These are phyloP conservation scores for Cephus cinctus DNA, from an alignment of 1,140 invertebrate species.

Conservation along the genomic window DNA sequence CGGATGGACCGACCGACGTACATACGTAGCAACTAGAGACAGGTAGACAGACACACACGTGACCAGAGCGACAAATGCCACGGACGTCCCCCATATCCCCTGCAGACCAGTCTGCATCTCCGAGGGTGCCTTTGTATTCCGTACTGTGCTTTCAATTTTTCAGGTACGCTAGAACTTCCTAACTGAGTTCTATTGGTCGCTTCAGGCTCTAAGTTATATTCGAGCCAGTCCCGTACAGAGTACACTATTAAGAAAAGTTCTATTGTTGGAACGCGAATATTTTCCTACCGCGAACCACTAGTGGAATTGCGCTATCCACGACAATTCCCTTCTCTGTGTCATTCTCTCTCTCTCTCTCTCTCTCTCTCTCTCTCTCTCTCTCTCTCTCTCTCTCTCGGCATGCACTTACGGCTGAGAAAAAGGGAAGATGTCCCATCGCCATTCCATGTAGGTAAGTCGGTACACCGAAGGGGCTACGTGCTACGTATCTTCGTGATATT, in stretches of 20 bases:
- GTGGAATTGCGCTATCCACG: no score
- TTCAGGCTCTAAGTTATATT: not conserved
- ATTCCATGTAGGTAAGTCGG: no score
- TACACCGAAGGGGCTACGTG: no score
- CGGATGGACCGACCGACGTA: not conserved
- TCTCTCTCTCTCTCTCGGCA: no score
- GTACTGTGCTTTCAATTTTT: not conserved
- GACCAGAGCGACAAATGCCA: constrained; percentile 8
- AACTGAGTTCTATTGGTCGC: not conserved
- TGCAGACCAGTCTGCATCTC: constrained; percentile 10
- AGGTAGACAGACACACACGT: constrained; percentile 11
- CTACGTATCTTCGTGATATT: no score
- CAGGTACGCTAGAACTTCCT: not conserved
- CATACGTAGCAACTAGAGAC: no score
- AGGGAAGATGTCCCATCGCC: constrained; percentile 10
- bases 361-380: no score
- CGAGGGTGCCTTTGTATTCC: not conserved
- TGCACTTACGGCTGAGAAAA: constrained; percentile 5
- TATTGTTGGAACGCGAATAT: not conserved
- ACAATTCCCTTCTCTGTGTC: not conserved
- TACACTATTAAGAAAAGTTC: not conserved
- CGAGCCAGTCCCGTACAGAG: not conserved
- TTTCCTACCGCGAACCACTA: not conserved
- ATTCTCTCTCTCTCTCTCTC: not conserved
- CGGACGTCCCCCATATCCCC: not conserved